Percentiles rank a stretch among this genome's conserved stretches.
Conservation (phyloP, 1,140 invertebrate genomes). For the Papilio polytes region DNA sequence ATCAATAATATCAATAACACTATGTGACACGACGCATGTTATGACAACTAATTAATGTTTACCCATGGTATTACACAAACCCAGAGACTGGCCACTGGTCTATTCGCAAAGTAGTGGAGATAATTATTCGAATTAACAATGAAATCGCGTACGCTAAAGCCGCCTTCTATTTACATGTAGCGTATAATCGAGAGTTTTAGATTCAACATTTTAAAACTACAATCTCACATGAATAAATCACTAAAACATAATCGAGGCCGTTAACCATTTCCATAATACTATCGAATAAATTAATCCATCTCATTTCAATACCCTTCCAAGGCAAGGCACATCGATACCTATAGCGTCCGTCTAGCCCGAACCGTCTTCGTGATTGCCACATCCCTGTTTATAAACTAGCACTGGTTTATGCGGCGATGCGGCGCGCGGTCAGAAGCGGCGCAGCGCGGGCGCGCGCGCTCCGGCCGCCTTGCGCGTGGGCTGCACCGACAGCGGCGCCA, state of each 20-base stretch:
- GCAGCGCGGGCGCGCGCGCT: slow-evolving; percentile 67
- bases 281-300: slow-evolving; percentile 37
- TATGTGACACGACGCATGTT: slow-evolving; percentile 46
- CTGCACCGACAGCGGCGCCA: slow-evolving; percentile 92
- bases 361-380: slow-evolving; percentile 48
- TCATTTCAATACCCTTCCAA: slow-evolving; percentile 43
- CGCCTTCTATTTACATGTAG: slow-evolving; percentile 36
- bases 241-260: slow-evolving; percentile 28
- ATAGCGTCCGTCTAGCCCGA: slow-evolving; percentile 7
- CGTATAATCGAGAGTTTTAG: slow-evolving; percentile 17
- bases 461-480: slow-evolving; percentile 88
- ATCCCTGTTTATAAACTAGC: slow-evolving; percentile 53
- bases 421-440: slow-evolving; percentile 76
- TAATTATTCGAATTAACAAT: slow-evolving; percentile 39
- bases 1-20: slow-evolving; percentile 63
- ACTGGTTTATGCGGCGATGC: slow-evolving; percentile 43
- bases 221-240: slow-evolving; percentile 35
- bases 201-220: slow-evolving; percentile 30
- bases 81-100: slow-evolving; percentile 52
- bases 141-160: slow-evolving; percentile 20
- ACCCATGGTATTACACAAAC: slow-evolving; percentile 46
- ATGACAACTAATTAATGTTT: slow-evolving; percentile 34
- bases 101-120: slow-evolving; percentile 54
- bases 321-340: slow-evolving; percentile 52
- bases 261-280: slow-evolving; percentile 30